Base-by-base conservation (phyloP, 2,888 invertebrate genomes). In the Drosophila nigricruria region DNA sequence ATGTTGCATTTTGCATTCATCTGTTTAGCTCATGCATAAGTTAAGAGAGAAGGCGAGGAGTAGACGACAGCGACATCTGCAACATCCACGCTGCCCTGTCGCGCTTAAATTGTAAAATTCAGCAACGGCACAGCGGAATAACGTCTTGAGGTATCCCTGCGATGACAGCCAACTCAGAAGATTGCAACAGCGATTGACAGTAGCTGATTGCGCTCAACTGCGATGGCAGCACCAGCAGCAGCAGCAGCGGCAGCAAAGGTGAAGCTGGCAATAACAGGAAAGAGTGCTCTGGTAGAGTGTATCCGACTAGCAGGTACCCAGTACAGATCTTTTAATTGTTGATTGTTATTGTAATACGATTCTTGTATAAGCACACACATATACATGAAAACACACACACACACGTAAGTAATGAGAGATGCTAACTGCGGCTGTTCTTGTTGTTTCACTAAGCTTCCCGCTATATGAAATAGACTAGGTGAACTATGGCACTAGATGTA, bases 131-230 rank as follows among this genome's bases (percentile, higher is more conserved):
- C 30, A 49, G 54, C 49, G 54, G 64, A 65, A 57, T 57, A 66
- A 4, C 34, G 34, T 63, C 66, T 43, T 71, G 67, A 76, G 78
- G 61, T 70, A 59, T n/a, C 57, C 67, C 32, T 45, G 66, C 34
- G 60, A 61, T 59, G 70, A 64, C 80, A 73, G 52, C 66, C n/a
- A 49, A 6, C 49, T 18, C 65, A 62, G 67, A 76, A 89, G 86
- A 89, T 85, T 86, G 88, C 85, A 67, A 74, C 79, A 85, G 68
- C 85, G 86, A 86, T 86, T 86, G 88, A 86, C 86, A 88, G 69
- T 70, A 81, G 82, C 82, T 86, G 86, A 86, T 86, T 86, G 88
- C 82, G 68, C 75, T 54, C 73, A 70, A 63, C 68, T 70, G 76
- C 49, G 53, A 57, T 70, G 65, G 70, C 71, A 53, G 42, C 42